phyloP scores from a whole-genome alignment of 2,113 vertebrate genomes.

The Talpa occidentalis region DNA sequence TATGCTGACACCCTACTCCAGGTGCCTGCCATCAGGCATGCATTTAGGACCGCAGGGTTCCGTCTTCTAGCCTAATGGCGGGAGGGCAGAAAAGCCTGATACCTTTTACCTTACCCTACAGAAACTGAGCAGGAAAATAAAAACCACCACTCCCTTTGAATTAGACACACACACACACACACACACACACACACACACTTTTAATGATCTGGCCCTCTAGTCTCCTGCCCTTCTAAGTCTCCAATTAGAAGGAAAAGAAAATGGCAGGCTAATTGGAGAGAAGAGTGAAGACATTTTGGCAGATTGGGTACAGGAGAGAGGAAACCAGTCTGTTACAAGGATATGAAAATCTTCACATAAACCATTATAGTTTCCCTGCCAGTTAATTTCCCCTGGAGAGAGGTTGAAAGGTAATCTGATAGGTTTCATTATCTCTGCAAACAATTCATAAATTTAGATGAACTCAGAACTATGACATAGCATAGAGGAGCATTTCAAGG shows the following conservation, averaged over 20 bases:
- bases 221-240: background rate
- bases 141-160: background rate
- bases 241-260: background rate
- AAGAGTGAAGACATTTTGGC: background rate
- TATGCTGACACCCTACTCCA: too few species aligned
- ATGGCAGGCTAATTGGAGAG: background rate
- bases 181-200: background rate
- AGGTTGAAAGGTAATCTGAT: conserved; percentile 59
- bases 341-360: conserved; percentile 29
- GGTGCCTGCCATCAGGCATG: too few species aligned
- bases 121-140: background rate
- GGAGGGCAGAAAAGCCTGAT: too few species aligned
- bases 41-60: too few species aligned
- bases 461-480: background rate
- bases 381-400: conserved; percentile 65
- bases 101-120: too few species aligned
- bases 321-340: conserved; percentile 35
- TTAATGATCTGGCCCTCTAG: background rate
- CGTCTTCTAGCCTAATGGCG: too few species aligned
- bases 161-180: background rate
- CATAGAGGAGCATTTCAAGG: conserved; percentile 29
- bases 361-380: conserved; percentile 34
- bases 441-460: conserved; percentile 60
- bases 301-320: background rate
- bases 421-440: conserved; percentile 64